phyloP scores from a whole-genome alignment of 1,140 invertebrate species.

The Drosophila quadrilineata region DNA sequence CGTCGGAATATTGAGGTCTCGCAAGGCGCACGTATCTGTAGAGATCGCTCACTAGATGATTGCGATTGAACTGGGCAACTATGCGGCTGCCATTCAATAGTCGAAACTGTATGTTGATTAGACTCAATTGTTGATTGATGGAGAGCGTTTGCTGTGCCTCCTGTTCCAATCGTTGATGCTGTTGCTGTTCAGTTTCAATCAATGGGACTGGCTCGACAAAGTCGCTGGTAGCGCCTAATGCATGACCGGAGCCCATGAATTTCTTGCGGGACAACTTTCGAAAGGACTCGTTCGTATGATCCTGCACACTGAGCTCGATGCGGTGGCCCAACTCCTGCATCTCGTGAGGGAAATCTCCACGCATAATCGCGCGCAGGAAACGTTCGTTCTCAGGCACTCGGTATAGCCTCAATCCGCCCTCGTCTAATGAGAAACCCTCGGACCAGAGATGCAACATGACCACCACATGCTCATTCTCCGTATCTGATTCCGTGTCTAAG shows the following conservation, averaged over 20 bases:
- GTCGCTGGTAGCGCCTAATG: slow-evolving; percentile 19
- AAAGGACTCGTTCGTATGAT: slow-evolving; percentile 54
- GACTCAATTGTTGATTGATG: slow-evolving; percentile 9
- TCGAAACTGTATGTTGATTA: slow-evolving; percentile 48
- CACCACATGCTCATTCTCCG: slow-evolving; percentile 39
- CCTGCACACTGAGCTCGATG: slow-evolving; percentile 47
- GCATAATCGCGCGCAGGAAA: slow-evolving; percentile 46
- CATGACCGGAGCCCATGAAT: slow-evolving; percentile 50
- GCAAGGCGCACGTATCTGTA: slow-evolving; percentile 46
- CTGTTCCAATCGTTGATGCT: slow-evolving; percentile 2
- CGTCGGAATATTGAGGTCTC: slow-evolving; percentile 36
- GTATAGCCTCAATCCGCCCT: slow-evolving; percentile 43
- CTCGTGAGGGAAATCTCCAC: slow-evolving; percentile 53
- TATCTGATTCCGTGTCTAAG: slow-evolving; percentile 42
- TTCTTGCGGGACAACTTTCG: slow-evolving; percentile 47
- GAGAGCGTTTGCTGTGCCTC: slow-evolving; percentile 4
- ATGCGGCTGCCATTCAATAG: slow-evolving; percentile 56
- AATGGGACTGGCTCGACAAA: too few species aligned
- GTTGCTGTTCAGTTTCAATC: background rate
- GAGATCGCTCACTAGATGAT: slow-evolving; percentile 44
- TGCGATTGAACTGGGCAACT: slow-evolving; percentile 44
- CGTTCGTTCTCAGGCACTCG: slow-evolving; percentile 52
- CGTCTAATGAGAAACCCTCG: slow-evolving; percentile 57
- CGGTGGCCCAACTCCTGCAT: slow-evolving; percentile 34
- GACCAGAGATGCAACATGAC: slow-evolving; percentile 61